A percentile compares a stretch with the other conserved stretches of the same genome.
Conservation (phyloP, 2,113 vertebrate genomes). For the Phylloscopus trochilus region DNA sequence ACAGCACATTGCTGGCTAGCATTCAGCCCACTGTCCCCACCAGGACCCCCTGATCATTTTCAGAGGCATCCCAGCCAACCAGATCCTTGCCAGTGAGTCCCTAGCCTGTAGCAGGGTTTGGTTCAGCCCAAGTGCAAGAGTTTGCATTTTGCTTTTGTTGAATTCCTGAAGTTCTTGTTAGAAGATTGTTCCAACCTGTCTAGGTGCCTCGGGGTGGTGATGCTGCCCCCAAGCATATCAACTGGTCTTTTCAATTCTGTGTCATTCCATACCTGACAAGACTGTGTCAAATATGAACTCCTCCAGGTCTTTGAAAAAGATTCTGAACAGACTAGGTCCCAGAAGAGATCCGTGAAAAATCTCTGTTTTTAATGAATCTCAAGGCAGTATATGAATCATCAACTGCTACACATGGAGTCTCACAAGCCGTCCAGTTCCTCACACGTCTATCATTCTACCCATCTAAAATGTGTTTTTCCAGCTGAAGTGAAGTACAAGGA, state of each 20-base stretch:
- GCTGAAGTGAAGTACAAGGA: not conserved
- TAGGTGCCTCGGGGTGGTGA: not conserved
- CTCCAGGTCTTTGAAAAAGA: not conserved
- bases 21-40: not conserved
- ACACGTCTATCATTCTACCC: not conserved
- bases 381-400: not conserved
- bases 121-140: not conserved
- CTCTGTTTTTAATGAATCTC: not conserved
- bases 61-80: not conserved
- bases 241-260: not conserved
- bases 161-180: not conserved
- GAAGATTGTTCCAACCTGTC: not conserved
- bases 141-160: not conserved
- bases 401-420: not conserved
- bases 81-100: not conserved
- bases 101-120: not conserved
- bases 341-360: not conserved
- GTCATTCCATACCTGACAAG: not conserved
- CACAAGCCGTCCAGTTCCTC: not conserved
- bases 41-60: not conserved
- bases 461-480: not conserved
- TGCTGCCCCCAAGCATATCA: rapidly evolving
- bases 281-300: not conserved
- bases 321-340: not conserved
- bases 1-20: not conserved